Evolutionary conservation across 2,797 vertebrate species (phyloP).

Genomic region (Anas bahamensis): DNA sequence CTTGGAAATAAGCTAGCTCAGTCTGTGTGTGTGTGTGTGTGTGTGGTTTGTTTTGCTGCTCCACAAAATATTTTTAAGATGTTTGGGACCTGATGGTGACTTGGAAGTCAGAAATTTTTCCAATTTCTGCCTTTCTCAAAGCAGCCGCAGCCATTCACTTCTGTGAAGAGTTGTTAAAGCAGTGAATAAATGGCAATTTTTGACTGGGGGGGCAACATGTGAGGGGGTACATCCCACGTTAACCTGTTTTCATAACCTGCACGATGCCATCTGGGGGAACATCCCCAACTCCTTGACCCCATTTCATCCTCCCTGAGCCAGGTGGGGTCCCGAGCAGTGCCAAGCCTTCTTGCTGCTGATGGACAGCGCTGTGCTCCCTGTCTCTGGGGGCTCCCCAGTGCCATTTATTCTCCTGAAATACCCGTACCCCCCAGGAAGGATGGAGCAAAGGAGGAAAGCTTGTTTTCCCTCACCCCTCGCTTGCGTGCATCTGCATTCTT

Average conservation of each 20-base stretch:
- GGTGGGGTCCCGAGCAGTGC: background rate
- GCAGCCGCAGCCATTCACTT: background rate
- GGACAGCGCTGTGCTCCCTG: background rate
- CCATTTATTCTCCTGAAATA: background rate
- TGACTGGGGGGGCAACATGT: background rate
- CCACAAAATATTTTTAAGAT: background rate
- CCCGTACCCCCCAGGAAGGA: background rate
- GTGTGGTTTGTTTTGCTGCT: background rate
- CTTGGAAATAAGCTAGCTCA: background rate
- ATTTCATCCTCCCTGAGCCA: background rate
- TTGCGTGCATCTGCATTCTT: fast-evolving
- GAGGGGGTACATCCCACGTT: background rate
- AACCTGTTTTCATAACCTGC: background rate
- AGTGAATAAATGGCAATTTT: background rate
- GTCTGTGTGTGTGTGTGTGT: background rate
- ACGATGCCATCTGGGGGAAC: fast-evolving
- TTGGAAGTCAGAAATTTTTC: conserved; percentile 8
- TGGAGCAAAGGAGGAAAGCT: background rate
- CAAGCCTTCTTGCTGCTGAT: background rate
- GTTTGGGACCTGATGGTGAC: background rate
- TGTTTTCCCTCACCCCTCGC: background rate
- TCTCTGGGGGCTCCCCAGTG: background rate
- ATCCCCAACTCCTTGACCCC: background rate
- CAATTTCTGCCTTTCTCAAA: background rate
- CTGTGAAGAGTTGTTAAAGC: background rate